A percentile compares a stretch with the other conserved stretches of the same genome.
phyloP scores from a whole-genome alignment of 2,113 vertebrate genomes.

The Diphyllodes magnificus region DNA sequence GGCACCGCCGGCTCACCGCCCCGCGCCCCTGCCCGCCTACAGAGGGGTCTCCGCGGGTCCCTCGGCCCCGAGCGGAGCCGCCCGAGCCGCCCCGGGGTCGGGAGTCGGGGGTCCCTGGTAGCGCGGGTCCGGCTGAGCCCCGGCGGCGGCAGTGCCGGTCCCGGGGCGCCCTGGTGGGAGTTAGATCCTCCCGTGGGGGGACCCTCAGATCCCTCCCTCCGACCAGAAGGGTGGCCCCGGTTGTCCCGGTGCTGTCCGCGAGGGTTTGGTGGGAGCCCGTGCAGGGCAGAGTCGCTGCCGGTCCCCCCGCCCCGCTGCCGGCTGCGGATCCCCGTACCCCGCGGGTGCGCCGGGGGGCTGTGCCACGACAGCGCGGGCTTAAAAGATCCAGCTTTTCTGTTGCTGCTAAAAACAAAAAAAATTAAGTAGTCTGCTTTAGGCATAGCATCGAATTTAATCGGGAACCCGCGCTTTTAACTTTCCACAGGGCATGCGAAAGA shows the following conservation, averaged over 20 bases:
- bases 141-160: not conserved
- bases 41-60: not conserved
- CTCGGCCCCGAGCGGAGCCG: not conserved
- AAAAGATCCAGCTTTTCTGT: not conserved
- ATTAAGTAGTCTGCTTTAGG: not conserved
- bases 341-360: not conserved
- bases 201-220: too few relatives aligned
- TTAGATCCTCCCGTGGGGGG: rapidly evolving
- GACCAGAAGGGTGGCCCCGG: not conserved
- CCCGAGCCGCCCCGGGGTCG: not conserved
- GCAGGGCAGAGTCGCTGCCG: not conserved
- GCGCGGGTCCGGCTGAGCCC: not conserved
- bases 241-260: not conserved
- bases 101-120: not conserved
- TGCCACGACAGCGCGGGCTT: not conserved
- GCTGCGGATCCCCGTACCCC: not conserved
- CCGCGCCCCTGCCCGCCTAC: not conserved
- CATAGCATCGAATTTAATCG: not conserved
- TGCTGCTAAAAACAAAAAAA: not conserved
- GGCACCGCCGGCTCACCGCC: not conserved
- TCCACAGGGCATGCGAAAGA: not conserved
- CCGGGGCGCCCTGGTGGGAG: not conserved
- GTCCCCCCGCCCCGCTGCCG: not conserved
- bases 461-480: not conserved
- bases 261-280: not conserved